Evolutionary conservation across 2,888 invertebrate genomes (phyloP).

Genomic region (Ectropis crepuscularia): DNA sequence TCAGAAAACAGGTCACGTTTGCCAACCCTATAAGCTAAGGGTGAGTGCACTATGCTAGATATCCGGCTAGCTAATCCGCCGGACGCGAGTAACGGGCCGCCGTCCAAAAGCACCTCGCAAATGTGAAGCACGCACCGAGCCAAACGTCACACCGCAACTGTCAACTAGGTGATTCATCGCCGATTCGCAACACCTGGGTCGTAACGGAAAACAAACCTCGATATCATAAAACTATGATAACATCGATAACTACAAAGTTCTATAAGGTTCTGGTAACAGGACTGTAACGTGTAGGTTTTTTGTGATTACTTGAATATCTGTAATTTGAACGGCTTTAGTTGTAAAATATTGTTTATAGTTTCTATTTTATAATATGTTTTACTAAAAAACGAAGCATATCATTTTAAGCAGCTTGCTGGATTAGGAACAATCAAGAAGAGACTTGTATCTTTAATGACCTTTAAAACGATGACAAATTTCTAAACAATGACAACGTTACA

Average conservation of each 20-base stretch:
- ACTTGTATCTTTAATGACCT: too few species aligned
- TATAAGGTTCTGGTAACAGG: neutral
- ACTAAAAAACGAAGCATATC: too few species aligned
- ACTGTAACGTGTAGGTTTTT: neutral
- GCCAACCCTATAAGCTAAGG: constrained; percentile 43
- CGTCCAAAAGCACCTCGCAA: constrained; percentile 58
- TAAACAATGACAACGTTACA: too few species aligned
- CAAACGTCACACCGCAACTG: constrained; percentile 39
- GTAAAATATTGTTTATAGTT: too few species aligned
- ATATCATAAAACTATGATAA: neutral
- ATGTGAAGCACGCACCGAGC: constrained; percentile 46
- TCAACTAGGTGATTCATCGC: constrained; percentile 35
- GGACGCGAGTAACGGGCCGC: constrained; percentile 70
- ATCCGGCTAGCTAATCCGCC: constrained; percentile 76
- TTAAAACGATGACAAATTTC: too few species aligned
- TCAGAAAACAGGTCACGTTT: too few species aligned
- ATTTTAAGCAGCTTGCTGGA: too few species aligned
- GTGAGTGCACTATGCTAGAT: constrained; percentile 62
- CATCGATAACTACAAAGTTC: neutral
- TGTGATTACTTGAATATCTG: too few species aligned
- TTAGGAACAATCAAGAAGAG: too few species aligned
- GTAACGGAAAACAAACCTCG: constrained; percentile 28
- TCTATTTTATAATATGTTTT: too few species aligned
- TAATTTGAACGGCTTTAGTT: too few species aligned
- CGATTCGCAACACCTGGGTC: constrained; percentile 28